Base-by-base conservation (phyloP, 2,888 invertebrate species). In the Euphydryas editha region DNA sequence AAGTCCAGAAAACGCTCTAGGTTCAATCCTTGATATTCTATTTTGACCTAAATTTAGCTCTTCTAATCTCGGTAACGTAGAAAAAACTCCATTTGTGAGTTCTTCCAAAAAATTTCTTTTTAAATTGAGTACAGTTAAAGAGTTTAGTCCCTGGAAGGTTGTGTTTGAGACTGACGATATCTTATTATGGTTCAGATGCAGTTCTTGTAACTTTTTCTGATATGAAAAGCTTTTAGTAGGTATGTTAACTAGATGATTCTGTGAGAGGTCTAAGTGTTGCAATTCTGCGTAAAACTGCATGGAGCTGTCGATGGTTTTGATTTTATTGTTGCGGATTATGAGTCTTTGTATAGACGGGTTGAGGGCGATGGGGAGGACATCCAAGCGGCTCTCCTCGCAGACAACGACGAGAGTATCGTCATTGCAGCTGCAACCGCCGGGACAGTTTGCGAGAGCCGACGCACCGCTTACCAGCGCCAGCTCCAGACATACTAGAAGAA, bases 261-360 rank as follows among this genome's bases (percentile, higher is more conserved):
- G 95, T 49, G 97, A 97, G 51, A 98, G 93, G 86, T 98, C 97
- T 51, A 97, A 94, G 83, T 96, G 97, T 73, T 95, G 95, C n/a
- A 98, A 93, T 76, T 97, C 97, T 0, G 96, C 95, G 87, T 98
- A 98, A 89, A 98, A 98, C 82, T 97, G 96, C 88, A 98, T 96
- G 24, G 97, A 97, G 58, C 97, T 97, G 86, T 98, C 97, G 74
- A 98, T 96, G 17, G 96, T 97, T 85, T 97, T 97, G 78, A 98
- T 97, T 79, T 96, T 95, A 86, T 97, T 98, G 85, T 96, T 96
- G 78, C 96, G 95, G 71, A 98, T 94, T 75, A 97, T 96, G 78
- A 98, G 94, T 62, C 97, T 94, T 82, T 97, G 96, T 72, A 98
- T 97, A 78, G 97, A 96, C 47, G 98, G 98, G 90, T 98, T 98